Percentiles rank a stretch among this genome's conserved stretches.
Evolutionary conservation across 2,888 invertebrate species (phyloP).

Genomic region (Conistra vaccinii): DNA sequence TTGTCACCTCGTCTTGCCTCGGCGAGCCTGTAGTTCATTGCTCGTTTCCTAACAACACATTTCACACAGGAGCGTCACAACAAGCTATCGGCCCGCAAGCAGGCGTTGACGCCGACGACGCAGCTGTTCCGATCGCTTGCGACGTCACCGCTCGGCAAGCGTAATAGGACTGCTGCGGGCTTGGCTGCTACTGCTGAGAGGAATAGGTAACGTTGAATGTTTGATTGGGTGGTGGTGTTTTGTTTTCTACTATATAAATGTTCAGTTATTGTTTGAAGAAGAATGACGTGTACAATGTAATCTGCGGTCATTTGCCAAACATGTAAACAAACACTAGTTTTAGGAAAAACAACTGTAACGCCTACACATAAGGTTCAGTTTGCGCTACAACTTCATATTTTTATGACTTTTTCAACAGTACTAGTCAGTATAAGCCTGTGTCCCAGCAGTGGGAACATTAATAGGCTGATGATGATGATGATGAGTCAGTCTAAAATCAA

Average conservation of each 20-base stretch:
- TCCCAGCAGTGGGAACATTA: no score
- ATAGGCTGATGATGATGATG: no score
- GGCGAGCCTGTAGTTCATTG: background rate
- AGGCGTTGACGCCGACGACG: conserved; percentile 84
- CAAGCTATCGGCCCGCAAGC: conserved; percentile 90
- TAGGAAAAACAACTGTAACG: no score
- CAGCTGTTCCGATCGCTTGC: conserved; percentile 83
- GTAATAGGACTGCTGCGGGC: conserved; percentile 87
- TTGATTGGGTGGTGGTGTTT: conserved; percentile 34
- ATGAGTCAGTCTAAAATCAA: no score
- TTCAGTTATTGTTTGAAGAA: background rate
- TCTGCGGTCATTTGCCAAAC: no score
- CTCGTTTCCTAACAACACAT: conserved; percentile 3
- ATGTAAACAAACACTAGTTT: no score
- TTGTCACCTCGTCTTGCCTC: conserved; percentile 40
- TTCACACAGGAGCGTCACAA: conserved; percentile 84
- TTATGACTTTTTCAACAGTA: no score
- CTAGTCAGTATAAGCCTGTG: no score
- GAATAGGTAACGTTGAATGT: conserved; percentile 75
- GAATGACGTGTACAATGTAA: no score
- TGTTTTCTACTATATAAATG: background rate
- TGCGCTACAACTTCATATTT: no score
- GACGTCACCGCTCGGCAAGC: conserved; percentile 85
- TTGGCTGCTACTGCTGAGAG: conserved; percentile 80
- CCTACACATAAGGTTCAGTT: no score